phyloP scores from a whole-genome alignment of 2,888 invertebrate genomes.

The Ferdinandea cuprea region DNA sequence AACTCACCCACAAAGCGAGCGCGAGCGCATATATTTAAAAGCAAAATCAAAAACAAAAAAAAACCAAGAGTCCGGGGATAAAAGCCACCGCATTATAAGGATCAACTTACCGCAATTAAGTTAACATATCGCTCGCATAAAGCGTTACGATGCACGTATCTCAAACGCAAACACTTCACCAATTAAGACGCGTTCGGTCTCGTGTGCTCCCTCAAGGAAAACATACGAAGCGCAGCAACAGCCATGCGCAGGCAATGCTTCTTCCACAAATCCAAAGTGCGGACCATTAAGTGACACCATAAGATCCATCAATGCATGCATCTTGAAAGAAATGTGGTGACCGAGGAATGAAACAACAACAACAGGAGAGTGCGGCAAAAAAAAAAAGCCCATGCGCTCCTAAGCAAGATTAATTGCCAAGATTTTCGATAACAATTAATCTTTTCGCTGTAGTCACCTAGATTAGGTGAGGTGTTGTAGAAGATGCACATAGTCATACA shows the following conservation, averaged over 20 bases:
- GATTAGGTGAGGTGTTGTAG: slow-evolving; percentile 68
- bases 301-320: slow-evolving; percentile 70
- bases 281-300: slow-evolving; percentile 73
- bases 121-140: slow-evolving; percentile 68
- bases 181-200: slow-evolving; percentile 51
- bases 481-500: slow-evolving; percentile 9
- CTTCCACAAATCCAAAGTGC: slow-evolving; percentile 68
- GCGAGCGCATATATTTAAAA: neutral
- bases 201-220: slow-evolving; percentile 22
- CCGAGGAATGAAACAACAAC: slow-evolving; percentile 39
- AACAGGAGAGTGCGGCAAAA: neutral
- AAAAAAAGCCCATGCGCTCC: slow-evolving; percentile 18
- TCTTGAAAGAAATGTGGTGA: slow-evolving; percentile 27
- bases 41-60: neutral
- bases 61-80: neutral
- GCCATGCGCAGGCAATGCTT: slow-evolving; percentile 51
- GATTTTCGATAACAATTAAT: slow-evolving; percentile 74
- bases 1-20: slow-evolving; percentile 48
- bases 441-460: slow-evolving; percentile 70
- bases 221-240: slow-evolving; percentile 16
- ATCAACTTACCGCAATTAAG: slow-evolving; percentile 69
- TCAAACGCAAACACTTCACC: slow-evolving; percentile 59
- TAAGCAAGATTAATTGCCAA: slow-evolving; percentile 71
- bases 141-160: slow-evolving; percentile 70
- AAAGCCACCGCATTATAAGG: slow-evolving; percentile 53